Conservation (phyloP, 2,888 invertebrate genomes). For the Bombyx huttoni region DNA sequence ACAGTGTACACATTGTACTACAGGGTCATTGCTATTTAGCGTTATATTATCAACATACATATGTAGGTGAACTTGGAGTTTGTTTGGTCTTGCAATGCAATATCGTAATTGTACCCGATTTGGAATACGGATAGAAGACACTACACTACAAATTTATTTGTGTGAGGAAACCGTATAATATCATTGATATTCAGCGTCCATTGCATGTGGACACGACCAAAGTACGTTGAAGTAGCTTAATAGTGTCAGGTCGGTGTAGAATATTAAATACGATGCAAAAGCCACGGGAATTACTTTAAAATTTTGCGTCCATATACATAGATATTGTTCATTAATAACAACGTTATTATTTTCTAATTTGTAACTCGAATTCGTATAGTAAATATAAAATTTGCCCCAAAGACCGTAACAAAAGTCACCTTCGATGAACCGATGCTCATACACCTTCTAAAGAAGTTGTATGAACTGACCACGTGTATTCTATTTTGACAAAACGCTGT, state of each 20-base stretch:
- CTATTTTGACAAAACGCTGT: no score
- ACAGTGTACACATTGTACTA: slow-evolving; percentile 8
- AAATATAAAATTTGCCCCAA: no score
- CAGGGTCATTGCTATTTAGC: slow-evolving; percentile 19
- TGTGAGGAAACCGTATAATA: not conserved
- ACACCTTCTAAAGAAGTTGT: no score
- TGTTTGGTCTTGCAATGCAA: not conserved
- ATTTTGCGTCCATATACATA: not conserved
- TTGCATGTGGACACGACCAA: not conserved
- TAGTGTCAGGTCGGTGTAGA: not conserved
- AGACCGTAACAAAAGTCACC: no score
- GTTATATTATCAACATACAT: not conserved
- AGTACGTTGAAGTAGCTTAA: not conserved
- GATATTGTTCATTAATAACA: not conserved
- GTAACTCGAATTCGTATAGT: no score
- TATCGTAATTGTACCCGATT: not conserved
- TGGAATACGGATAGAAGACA: not conserved
- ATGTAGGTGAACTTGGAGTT: not conserved
- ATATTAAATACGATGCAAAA: not conserved
- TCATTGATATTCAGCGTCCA: slow-evolving; percentile 1
- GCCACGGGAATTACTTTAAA: not conserved
- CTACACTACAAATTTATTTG: not conserved
- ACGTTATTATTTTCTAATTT: no score
- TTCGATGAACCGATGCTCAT: no score
- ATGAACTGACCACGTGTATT: no score